Percentiles rank a stretch among this genome's conserved stretches.
Conservation (phyloP, 1,140 invertebrate genomes). For the Grapholita molesta region DNA sequence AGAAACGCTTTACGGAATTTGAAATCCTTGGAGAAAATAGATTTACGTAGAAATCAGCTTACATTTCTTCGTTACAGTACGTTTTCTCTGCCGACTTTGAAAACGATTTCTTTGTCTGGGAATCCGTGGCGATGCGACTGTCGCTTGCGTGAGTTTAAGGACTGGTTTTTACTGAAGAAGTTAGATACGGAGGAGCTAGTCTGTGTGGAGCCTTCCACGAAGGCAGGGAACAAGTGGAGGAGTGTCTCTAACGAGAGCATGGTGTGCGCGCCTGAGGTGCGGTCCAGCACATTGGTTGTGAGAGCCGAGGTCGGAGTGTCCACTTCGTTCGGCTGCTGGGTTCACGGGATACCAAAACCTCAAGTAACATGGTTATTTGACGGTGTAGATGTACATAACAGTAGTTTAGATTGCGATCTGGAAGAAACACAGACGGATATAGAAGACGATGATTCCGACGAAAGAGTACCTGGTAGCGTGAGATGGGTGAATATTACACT, state of each 20-base stretch:
- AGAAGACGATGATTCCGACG: conserved; percentile 58
- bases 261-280: conserved; percentile 67
- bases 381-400: conserved; percentile 77
- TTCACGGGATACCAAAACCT: conserved; percentile 90
- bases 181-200: conserved; percentile 67
- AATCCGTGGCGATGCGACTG: conserved; percentile 95
- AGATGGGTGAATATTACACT: conserved; percentile 74
- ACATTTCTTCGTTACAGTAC: conserved; percentile 71
- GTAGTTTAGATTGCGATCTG: conserved; percentile 65
- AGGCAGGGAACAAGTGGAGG: conserved; percentile 68
- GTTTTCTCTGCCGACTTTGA: conserved; percentile 78
- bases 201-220: conserved; percentile 61
- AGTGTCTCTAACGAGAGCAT: conserved; percentile 62
- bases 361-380: conserved; percentile 90
- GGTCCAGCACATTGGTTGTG: conserved; percentile 64
- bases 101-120: conserved; percentile 88
- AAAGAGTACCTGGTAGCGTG: conserved; percentile 63
- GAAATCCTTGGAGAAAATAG: conserved; percentile 70
- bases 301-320: conserved; percentile 67
- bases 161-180: conserved; percentile 86
- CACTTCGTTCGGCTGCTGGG: conserved; percentile 86
- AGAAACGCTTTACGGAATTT: conserved; percentile 79
- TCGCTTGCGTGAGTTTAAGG: conserved; percentile 87
- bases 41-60: conserved; percentile 71
- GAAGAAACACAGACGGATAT: conserved; percentile 63